These are phyloP conservation scores for Nebria ingens DNA, from an alignment of 1,140 invertebrate genomes.

Conservation along the genomic window DNA sequence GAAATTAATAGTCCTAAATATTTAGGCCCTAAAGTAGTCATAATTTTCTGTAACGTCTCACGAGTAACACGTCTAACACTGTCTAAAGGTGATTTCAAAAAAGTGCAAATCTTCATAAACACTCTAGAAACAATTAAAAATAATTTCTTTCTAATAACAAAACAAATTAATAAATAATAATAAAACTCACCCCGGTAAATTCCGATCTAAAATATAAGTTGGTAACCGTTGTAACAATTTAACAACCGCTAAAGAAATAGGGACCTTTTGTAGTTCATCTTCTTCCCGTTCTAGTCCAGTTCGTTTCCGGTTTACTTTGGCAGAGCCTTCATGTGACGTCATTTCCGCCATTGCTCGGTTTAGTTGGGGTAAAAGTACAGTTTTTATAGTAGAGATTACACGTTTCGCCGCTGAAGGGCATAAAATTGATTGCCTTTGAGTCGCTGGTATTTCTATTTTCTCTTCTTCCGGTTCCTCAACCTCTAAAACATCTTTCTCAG, in stretches of 20 bases:
- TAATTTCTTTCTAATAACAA: slow-evolving; percentile 5
- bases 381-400: slow-evolving; percentile 48
- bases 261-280: slow-evolving; percentile 81
- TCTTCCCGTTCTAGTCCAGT: slow-evolving; percentile 59
- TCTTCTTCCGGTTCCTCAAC: slow-evolving; percentile 17
- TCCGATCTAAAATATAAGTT: slow-evolving; percentile 54
- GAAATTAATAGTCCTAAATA: slow-evolving; percentile 70
- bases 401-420: slow-evolving; percentile 59
- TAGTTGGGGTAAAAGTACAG: slow-evolving; percentile 51
- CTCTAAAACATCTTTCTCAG: slow-evolving; percentile 24
- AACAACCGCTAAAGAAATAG: slow-evolving; percentile 84
- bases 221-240: slow-evolving; percentile 87
- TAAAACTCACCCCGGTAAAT: slow-evolving; percentile 63
- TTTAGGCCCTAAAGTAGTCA: slow-evolving; percentile 69
- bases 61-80: slow-evolving; percentile 76
- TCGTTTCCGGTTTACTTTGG: slow-evolving; percentile 68
- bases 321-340: slow-evolving; percentile 62
- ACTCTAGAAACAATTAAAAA: slow-evolving; percentile 52
- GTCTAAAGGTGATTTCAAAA: slow-evolving; percentile 80
- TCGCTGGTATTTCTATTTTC: slow-evolving; percentile 31
- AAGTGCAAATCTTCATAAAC: slow-evolving; percentile 79
- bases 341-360: slow-evolving; percentile 58
- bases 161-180: slow-evolving; percentile 15
- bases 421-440: slow-evolving; percentile 46
- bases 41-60: slow-evolving; percentile 82